phyloP scores from a whole-genome alignment of 2,113 vertebrate species.

The Triplophysa siluroides region DNA sequence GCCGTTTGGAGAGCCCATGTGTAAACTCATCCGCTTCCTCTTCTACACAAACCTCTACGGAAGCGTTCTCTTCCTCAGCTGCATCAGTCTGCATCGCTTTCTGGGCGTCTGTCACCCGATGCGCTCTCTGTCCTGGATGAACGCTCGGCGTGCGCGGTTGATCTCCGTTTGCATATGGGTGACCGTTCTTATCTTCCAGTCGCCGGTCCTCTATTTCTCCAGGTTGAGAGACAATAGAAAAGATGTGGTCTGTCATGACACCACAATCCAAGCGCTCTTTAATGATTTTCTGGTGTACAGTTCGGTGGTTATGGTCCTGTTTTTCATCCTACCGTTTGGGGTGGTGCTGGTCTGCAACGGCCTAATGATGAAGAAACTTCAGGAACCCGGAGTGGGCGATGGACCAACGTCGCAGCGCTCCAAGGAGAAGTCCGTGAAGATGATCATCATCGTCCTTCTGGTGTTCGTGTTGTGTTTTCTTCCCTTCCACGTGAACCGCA shows the following conservation, averaged over 20 bases:
- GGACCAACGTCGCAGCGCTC: slow-evolving; percentile 70
- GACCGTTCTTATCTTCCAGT: slow-evolving; percentile 81
- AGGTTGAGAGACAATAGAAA: slow-evolving; percentile 71
- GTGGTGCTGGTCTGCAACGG: slow-evolving; percentile 87
- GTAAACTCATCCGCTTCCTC: slow-evolving; percentile 92
- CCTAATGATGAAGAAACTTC: slow-evolving; percentile 85
- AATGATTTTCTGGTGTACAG: slow-evolving; percentile 88
- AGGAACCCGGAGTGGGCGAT: slow-evolving; percentile 70
- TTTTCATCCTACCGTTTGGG: slow-evolving; percentile 87
- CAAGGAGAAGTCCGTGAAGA: slow-evolving; percentile 93
- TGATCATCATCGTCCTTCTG: slow-evolving; percentile 87
- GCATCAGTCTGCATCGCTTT: slow-evolving; percentile 92
- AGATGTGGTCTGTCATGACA: slow-evolving; percentile 84
- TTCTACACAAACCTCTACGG: slow-evolving; percentile 97
- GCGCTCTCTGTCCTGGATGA: slow-evolving; percentile 85
- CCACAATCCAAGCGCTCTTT: slow-evolving; percentile 85
- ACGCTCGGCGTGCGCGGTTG: slow-evolving; percentile 76
- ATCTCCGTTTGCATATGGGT: slow-evolving; percentile 78
- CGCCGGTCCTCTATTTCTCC: slow-evolving; percentile 88
- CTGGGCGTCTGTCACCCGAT: slow-evolving; percentile 88
- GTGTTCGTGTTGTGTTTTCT: slow-evolving; percentile 91
- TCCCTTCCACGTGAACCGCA: slow-evolving; percentile 92
- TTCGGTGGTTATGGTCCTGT: slow-evolving; percentile 80
- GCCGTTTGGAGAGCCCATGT: slow-evolving; percentile 86
- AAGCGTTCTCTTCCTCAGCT: slow-evolving; percentile 93